A percentile compares a stretch with the other conserved stretches of the same genome.
phyloP scores from a whole-genome alignment of 64 coral and sea anemone species.

The Stichodactyla helianthus region DNA sequence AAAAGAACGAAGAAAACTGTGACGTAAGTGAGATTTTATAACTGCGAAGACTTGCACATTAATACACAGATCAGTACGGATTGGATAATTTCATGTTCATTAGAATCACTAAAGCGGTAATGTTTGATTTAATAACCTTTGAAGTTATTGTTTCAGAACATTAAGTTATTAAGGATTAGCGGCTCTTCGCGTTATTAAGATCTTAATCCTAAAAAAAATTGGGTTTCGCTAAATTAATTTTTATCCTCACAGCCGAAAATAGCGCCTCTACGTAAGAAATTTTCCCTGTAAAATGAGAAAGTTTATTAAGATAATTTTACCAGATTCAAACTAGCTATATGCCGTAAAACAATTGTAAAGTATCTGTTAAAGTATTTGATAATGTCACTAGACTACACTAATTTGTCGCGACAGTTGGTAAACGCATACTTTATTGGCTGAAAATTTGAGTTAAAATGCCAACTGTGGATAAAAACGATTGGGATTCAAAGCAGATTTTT shows the following conservation, averaged over 20 bases:
- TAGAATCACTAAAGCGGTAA: background rate
- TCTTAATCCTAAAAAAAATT: background rate
- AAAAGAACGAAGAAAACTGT: background rate
- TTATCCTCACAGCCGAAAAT: background rate
- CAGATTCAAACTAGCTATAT: no score
- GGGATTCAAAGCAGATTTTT: background rate
- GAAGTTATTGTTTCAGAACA: background rate
- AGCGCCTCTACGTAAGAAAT: no score
- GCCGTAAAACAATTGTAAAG: no score
- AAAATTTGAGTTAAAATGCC: background rate
- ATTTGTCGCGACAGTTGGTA: background rate
- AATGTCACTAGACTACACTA: background rate
- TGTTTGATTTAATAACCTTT: background rate
- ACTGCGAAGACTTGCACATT: no score
- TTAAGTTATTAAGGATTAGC: constrained; percentile 10
- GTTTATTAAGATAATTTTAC: no score
- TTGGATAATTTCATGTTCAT: background rate
- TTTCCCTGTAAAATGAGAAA: no score
- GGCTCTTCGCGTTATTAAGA: background rate
- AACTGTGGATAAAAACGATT: background rate
- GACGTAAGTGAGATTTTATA: background rate
- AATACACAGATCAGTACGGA: background rate
- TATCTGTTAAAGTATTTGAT: no score
- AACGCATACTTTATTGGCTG: background rate
- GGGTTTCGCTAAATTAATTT: background rate